Percentiles rank a stretch among this genome's conserved stretches.
phyloP scores from a whole-genome alignment of 2,888 invertebrate species.

The Apamea epomidion region DNA sequence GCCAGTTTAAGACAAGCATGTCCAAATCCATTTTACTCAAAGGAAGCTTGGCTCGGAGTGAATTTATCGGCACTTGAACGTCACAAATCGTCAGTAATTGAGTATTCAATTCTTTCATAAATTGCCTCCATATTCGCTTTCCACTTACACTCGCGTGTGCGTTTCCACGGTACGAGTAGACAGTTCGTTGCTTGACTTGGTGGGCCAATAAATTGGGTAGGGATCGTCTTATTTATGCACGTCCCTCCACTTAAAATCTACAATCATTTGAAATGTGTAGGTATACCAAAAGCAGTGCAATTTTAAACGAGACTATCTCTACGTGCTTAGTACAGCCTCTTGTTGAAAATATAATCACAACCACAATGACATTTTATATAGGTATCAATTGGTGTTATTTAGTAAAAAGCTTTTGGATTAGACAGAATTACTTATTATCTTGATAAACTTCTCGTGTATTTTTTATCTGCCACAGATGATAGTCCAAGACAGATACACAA shows the following conservation, averaged over 20 bases:
- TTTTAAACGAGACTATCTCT: neutral
- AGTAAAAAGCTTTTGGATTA: neutral
- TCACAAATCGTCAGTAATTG: conserved; percentile 84
- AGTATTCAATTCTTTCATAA: conserved; percentile 87
- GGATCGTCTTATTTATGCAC: too few species aligned
- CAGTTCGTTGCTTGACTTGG: neutral
- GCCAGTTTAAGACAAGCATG: conserved; percentile 34
- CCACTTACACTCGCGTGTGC: conserved; percentile 64
- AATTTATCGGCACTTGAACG: conserved; percentile 84
- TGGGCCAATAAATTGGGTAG: neutral
- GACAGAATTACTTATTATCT: neutral
- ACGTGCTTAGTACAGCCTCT: neutral
- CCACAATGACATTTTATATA: neutral
- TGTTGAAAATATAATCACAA: neutral
- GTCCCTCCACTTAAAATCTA: too few species aligned
- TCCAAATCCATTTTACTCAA: conserved; percentile 46
- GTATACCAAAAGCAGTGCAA: too few species aligned
- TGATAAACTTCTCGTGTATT: neutral
- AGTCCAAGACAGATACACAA: neutral
- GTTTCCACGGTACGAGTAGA: conserved; percentile 70
- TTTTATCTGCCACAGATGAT: neutral
- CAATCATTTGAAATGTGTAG: too few species aligned
- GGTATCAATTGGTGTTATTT: neutral
- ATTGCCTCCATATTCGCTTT: conserved; percentile 76
- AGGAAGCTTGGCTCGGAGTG: conserved; percentile 38